Evolutionary conservation across 2,113 vertebrate genomes (phyloP), one percentile per base, ranked within the genome.

Genomic region (Trichomycterus rosablanca): DNA sequence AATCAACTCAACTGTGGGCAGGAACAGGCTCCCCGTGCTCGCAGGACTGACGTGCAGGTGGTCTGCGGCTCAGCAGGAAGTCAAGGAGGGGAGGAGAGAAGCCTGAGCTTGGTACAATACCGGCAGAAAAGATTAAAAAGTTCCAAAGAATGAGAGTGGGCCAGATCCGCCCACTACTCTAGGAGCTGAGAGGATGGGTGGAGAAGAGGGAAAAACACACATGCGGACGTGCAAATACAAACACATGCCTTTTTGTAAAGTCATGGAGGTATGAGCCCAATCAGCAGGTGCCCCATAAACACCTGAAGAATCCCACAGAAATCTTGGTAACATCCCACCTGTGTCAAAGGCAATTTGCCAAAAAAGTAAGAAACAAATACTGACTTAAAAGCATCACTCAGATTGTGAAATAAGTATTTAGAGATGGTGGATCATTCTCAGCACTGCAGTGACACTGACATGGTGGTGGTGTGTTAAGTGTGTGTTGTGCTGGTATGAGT

Each of bases 1-100:
- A 78, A 78, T 74, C 71, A 69, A 71, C 62, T 71, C 67, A 71
- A 65, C 53, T 73, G 69, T 44, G 75, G 66, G 72, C 59, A 66
- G 53, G 64, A 65, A 37, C 44, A 24, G 67, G 57, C 39, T 50
- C 44, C 30, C 30, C 16, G 44, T 39, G 68, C 61, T 42, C 50
- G 42, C 37, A 46, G 39, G 46, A 66, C 52, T 52, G 58, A 62
- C 42, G 40, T 67, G 69, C 72, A 76, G 75, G 75, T 74, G 68
- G 68, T 76, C 75, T 46, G 16, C 26, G 28, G 56, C 72, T 74
- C 59, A 51, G 73, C 58, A 50, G 62, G 65, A 70, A 62, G 67
- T 73, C 66, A 73, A 73, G 71, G 48, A 69, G 71, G 71, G 67
- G 71, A 62, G 71, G 69, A 71, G 69, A 71, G 67, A 63, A 56